Evolutionary conservation across 2,888 invertebrate genomes (phyloP), one percentile per base, ranked within the genome.

Genomic region (Aquatica leii): DNA sequence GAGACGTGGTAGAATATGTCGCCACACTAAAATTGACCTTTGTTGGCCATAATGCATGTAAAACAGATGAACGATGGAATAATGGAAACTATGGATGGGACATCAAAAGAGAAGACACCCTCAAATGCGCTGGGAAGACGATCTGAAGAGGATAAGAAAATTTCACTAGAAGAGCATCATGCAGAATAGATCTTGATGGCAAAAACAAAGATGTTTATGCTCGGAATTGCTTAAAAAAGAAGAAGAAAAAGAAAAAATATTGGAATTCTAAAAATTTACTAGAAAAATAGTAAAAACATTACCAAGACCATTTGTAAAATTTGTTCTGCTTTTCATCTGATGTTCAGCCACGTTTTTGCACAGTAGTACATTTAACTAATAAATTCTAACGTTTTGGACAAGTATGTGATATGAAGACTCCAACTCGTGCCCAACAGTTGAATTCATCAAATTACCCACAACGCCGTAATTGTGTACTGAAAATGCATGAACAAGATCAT

Each of bases 1-100:
- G 20, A 18, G 48, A 48, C 3, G 48, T 20, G 4, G 15, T 15
- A 48, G 9, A 20, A 48, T 11, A 48, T 14, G 48, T 17, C 20
- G 48, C 48, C 12, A 48, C n/a, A 20, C 48, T 48, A 20, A 48
- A 48, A 20, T 14, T 4, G 48, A 14, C 6, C 20, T 48, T 48
- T 48, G 48, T 15, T 6, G 48, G 17, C n/a, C 21, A 43, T 24
- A 54, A 31, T 21, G 31, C 43, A 1, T 24, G 43, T 15, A 40
- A 54, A 43, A 43, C 21, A 17, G 54, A 54, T 12, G 41, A 20
- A 54, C 20, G 24, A 6, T 54, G 31, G 24, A 54, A 54, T 18
- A 17, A 43, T 41, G 41, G 31, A 54, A 15, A 12, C 21, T 41
- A 43, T 34, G n/a, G 24, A 3, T 41, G 8, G 54, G 43, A 5